Evolutionary conservation across 1,140 invertebrate genomes (phyloP).

Genomic region (Anoplolepis gracilipes): DNA sequence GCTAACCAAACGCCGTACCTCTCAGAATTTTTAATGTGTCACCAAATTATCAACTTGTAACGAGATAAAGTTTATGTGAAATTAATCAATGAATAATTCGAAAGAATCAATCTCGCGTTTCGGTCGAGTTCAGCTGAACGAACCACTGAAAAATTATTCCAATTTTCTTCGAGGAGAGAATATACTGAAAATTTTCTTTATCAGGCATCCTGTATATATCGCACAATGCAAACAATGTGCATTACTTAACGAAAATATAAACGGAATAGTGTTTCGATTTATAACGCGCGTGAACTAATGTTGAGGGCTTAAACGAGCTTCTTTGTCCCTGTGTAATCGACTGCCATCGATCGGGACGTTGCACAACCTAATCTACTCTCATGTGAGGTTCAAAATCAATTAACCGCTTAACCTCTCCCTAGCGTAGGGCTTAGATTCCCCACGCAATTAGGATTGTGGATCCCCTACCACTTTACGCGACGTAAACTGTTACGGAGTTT

Average conservation of each 20-base stretch:
- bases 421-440: constrained; percentile 36
- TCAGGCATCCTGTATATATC: not conserved
- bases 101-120: not conserved
- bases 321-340: constrained; percentile 19
- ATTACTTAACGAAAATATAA: not conserved
- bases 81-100: constrained; percentile 16
- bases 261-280: constrained; percentile 17
- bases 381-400: constrained; percentile 72
- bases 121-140: not conserved
- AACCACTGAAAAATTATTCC: not conserved
- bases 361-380: constrained; percentile 65
- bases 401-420: constrained; percentile 68
- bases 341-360: constrained; percentile 46
- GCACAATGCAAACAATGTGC: not conserved
- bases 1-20: not conserved
- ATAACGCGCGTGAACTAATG: constrained; percentile 8
- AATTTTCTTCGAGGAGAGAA: not conserved
- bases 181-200: not conserved
- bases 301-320: constrained; percentile 8
- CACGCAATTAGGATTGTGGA: constrained; percentile 65
- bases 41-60: constrained; percentile 5
- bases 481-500: not conserved
- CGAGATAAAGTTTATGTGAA: constrained; percentile 21
- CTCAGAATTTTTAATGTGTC: constrained; percentile 27
- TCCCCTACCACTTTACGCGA: not conserved